Conservation (phyloP, 1,140 invertebrate species). For the Caenorhabditis remanei region DNA sequence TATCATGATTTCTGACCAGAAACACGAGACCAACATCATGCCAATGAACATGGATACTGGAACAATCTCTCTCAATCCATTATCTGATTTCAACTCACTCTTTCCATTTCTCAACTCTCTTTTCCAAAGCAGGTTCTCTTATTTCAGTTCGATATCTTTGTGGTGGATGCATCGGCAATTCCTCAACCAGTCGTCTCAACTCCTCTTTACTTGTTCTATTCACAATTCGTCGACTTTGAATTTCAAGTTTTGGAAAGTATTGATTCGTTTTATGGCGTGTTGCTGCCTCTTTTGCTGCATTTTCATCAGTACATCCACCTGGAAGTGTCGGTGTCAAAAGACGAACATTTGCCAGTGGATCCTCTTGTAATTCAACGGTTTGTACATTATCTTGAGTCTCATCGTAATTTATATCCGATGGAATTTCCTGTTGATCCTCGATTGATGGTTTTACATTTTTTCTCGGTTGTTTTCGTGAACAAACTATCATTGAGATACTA, state of each 20-base stretch:
- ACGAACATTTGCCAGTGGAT: constrained; percentile 37
- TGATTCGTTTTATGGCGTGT: constrained; percentile 28
- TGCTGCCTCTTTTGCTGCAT: constrained; percentile 48
- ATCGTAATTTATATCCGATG: constrained; percentile 15
- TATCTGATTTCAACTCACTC: neutral
- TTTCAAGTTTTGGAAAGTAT: constrained; percentile 35
- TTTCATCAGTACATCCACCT: constrained; percentile 47
- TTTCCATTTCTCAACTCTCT: constrained; percentile 31
- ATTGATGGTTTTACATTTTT: neutral
- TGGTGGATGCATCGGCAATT: constrained; percentile 17
- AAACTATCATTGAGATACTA: constrained; percentile 22
- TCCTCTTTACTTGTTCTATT: constrained; percentile 4
- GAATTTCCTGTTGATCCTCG: neutral
- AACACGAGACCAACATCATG: neutral
- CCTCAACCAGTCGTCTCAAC: constrained; percentile 1
- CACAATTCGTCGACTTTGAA: constrained; percentile 19
- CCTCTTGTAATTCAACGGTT: constrained; percentile 39
- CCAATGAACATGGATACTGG: constrained; percentile 20
- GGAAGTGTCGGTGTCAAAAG: constrained; percentile 50
- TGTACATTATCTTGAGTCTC: constrained; percentile 35
- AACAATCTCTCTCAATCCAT: neutral
- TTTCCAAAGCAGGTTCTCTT: constrained; percentile 6
- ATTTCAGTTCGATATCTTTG: constrained; percentile 11
- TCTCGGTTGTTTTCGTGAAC: neutral
- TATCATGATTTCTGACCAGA: constrained; percentile 18